A percentile compares a stretch with the other conserved stretches of the same genome.
Conservation (phyloP, 2,113 vertebrate genomes). For the Herpailurus yagouaroundi region DNA sequence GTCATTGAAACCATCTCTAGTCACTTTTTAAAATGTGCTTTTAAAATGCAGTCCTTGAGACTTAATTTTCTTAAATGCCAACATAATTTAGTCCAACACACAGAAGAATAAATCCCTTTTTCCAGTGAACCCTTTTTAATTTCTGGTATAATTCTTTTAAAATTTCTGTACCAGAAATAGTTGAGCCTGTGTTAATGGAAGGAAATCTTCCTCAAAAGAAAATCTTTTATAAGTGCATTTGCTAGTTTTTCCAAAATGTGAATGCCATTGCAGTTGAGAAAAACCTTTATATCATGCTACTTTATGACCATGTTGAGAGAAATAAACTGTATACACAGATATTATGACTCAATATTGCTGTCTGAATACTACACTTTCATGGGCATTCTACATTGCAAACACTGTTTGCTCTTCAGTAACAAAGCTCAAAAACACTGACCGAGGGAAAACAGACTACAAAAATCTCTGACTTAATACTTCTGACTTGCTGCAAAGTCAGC, state of each 20-base stretch:
- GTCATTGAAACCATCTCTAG: constrained; percentile 55
- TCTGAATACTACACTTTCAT: neutral
- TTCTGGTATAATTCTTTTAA: neutral
- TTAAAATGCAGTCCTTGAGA: constrained; percentile 38
- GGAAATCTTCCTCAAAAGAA: neutral
- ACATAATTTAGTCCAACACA: neutral
- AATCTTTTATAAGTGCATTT: neutral
- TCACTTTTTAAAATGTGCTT: constrained; percentile 13
- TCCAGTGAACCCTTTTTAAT: neutral
- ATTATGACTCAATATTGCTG: neutral
- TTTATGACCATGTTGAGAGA: neutral
- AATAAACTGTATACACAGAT: neutral
- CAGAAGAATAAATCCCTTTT: neutral
- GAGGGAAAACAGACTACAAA: constrained; percentile 17
- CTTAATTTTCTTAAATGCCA: constrained; percentile 38
- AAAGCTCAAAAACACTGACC: neutral
- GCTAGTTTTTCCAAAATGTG: neutral
- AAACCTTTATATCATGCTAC: neutral
- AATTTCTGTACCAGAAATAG: neutral
- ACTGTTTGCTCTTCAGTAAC: neutral
- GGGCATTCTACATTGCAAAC: neutral
- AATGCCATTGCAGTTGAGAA: neutral
- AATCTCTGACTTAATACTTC: neutral
- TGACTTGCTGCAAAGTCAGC: neutral
- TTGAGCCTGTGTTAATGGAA: neutral